phyloP scores from a whole-genome alignment of 2,797 vertebrate species.

The Aselliscus stoliczkanus region DNA sequence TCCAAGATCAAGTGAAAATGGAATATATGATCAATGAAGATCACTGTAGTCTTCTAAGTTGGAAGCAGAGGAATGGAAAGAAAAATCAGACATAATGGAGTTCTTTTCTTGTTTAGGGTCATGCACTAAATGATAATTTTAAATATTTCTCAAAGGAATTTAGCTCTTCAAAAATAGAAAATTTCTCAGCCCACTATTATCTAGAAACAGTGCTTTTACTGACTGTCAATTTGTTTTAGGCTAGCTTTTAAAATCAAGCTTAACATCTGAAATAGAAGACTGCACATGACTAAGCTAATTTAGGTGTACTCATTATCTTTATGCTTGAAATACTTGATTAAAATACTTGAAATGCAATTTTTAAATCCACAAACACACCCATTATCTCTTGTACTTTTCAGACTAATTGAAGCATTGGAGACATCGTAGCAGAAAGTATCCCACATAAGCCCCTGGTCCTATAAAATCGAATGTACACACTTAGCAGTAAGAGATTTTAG shows the following conservation, averaged over 20 bases:
- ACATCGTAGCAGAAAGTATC: background rate
- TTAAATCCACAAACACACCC: background rate
- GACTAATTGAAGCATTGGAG: background rate
- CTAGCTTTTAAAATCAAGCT: conserved; percentile 6
- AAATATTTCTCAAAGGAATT: background rate
- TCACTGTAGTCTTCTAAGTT: background rate
- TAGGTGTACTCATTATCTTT: background rate
- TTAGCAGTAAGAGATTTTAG: background rate
- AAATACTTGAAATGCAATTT: background rate
- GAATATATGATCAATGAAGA: background rate
- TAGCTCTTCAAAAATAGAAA: conserved; percentile 10
- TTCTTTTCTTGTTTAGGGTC: background rate
- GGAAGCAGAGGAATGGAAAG: background rate
- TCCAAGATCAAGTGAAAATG: background rate
- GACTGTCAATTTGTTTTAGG: background rate
- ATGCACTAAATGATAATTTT: background rate
- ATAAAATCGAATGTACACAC: background rate
- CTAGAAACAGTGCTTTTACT: background rate
- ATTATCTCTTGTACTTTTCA: conserved; percentile 21
- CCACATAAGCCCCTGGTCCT: background rate
- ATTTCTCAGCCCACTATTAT: background rate
- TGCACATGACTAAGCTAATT: background rate
- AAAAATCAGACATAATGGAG: background rate
- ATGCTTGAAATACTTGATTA: background rate
- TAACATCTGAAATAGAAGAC: conserved; percentile 3